Conservation (phyloP, 2,113 vertebrate genomes). For the Gallinago paraguaiae region DNA sequence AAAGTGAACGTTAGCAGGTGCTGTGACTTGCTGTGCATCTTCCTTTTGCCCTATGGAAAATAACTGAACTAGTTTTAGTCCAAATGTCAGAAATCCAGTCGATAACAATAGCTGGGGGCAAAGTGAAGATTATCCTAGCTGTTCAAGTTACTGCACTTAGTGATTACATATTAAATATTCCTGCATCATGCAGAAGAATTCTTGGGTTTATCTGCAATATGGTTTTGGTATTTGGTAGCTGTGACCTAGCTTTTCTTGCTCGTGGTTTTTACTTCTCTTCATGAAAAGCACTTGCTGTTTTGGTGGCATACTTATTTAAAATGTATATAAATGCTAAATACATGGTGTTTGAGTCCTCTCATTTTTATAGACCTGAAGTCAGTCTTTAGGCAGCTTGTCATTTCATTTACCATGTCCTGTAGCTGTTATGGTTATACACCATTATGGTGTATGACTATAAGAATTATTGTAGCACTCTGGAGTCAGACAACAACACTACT, state of each 20-base stretch:
- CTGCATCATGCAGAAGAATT: background rate
- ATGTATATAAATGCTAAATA: background rate
- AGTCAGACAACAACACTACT: background rate
- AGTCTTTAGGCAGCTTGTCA: background rate
- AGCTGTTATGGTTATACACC: background rate
- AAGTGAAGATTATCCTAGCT: background rate
- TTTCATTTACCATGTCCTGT: background rate
- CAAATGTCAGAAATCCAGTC: background rate
- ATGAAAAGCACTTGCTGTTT: background rate
- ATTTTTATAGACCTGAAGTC: background rate
- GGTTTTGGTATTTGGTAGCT: background rate
- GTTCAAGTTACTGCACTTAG: background rate
- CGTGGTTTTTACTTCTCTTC: background rate
- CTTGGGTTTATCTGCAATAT: background rate
- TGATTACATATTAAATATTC: background rate
- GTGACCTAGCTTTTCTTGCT: background rate
- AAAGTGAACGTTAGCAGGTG: background rate
- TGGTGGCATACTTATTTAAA: background rate
- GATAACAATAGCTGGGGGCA: background rate
- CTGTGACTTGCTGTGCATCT: background rate
- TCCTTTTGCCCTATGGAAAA: accelerated
- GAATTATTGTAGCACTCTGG: background rate
- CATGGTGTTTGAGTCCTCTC: background rate
- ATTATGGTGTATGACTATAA: background rate
- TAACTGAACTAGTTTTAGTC: background rate